Percentiles rank a stretch among this genome's conserved stretches.
Evolutionary conservation across 1,140 invertebrate species (phyloP).

Genomic region (Cataglyphis hispanica): DNA sequence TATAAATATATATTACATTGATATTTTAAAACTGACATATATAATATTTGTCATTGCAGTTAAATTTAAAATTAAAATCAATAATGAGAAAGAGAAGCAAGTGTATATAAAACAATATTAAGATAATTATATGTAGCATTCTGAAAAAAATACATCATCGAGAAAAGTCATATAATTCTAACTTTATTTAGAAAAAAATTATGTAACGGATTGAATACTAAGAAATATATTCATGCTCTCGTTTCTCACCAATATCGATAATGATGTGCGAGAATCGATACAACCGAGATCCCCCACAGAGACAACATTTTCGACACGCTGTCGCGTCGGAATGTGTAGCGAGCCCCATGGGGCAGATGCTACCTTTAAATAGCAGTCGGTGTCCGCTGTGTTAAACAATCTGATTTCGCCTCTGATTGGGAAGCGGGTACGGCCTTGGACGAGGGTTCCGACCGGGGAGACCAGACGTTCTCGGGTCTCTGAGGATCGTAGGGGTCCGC

Average conservation of each 20-base stretch:
- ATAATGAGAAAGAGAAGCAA: too few relatives aligned
- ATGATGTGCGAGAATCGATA: background rate
- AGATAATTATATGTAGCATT: too few relatives aligned
- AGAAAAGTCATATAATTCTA: background rate
- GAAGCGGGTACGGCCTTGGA: constrained; percentile 74
- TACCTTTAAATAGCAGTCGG: constrained; percentile 84
- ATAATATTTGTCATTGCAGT: too few relatives aligned
- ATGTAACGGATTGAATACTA: background rate
- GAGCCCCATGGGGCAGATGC: constrained; percentile 77
- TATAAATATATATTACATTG: too few relatives aligned
- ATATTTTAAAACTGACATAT: too few relatives aligned
- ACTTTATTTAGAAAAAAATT: background rate
- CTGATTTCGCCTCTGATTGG: constrained; percentile 84
- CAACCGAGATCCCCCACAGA: background rate
- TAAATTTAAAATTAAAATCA: too few relatives aligned
- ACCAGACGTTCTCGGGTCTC: constrained; percentile 57
- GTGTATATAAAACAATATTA: too few relatives aligned
- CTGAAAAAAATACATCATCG: background rate
- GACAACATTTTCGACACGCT: constrained; percentile 29
- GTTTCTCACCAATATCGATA: background rate
- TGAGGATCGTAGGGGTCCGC: constrained; percentile 75
- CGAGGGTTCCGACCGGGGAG: constrained; percentile 55
- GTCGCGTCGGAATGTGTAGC: constrained; percentile 62
- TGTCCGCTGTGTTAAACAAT: constrained; percentile 85
- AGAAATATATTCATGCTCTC: constrained; percentile 2